Base-by-base conservation (phyloP, 1,140 invertebrate genomes). In the Drosophila triauraria region DNA sequence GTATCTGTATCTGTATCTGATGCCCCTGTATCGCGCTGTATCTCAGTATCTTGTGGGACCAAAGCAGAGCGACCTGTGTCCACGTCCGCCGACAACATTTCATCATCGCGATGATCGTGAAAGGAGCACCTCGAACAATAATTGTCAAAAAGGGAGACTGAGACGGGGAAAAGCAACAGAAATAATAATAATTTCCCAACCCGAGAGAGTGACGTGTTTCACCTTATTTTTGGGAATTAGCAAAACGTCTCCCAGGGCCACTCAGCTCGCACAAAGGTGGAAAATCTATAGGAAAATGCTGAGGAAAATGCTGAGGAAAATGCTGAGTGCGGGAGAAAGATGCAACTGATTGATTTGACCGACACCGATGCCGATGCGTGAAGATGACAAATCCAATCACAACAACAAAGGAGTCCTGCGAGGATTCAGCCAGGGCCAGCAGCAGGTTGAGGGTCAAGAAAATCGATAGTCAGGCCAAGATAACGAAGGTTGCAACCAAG, bases 71-170 rank as follows among this genome's bases (percentile, higher is more conserved):
- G 20, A 20, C 85, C 86, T 90, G 85, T 88, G 85, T 90, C 86
- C 85, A 90, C 86, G 85, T 90, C 75, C 78, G 88, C 82, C 67
- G 85, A 90, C 86, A 90, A 90, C 85, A 90, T 90, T 90, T 90
- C 85, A 91, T 90, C 85, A 88, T 84, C 84, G 61, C 80, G 64
- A 80, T 78, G 65, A 65, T 70, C 62, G 47, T 67, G 70, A 81
- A 75, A 88, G 74, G 67, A 84, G 85, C 85, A 90, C 78, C 85
- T 76, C 59, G 65, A 90, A 90, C 85, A 90, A 90, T 90, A 90
- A 90, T 91, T 90, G 85, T 90, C 85, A 90, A 82, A 56, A 43
- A 56, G 0, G 15, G 25, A 25, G 15, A n/a, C 17, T 2, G 75
- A 80, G 77, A 44, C 47, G 50, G 30, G 74, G 9, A 27, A 40